Evolutionary conservation across 2,888 invertebrate species (phyloP).

Genomic region (Apomyelois bistriatella): DNA sequence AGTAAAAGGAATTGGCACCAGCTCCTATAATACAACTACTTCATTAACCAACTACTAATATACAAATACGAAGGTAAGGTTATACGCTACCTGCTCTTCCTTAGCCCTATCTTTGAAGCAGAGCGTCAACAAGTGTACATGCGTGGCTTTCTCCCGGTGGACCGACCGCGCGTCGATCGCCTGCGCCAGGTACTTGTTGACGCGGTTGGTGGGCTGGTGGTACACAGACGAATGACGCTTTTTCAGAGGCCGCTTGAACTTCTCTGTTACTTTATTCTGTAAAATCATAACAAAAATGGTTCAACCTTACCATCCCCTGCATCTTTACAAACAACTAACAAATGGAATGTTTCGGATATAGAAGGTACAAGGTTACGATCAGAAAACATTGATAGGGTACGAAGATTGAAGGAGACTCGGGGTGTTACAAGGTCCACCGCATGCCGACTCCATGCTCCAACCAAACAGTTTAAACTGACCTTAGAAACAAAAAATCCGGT

Average conservation of each 20-base stretch:
- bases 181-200: constrained; percentile 94
- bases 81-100: constrained; percentile 84
- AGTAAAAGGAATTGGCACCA: too few relatives aligned
- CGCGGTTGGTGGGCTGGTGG: constrained; percentile 93
- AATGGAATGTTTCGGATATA: constrained; percentile 18
- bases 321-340: constrained; percentile 23
- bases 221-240: constrained; percentile 92
- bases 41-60: too few relatives aligned
- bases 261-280: constrained; percentile 92
- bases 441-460: constrained; percentile 73
- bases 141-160: constrained; percentile 92
- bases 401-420: constrained; percentile 30
- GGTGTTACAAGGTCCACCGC: constrained; percentile 56
- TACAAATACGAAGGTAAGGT: too few relatives aligned
- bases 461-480: constrained; percentile 65
- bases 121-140: constrained; percentile 91
- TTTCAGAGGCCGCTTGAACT: constrained; percentile 92
- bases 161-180: constrained; percentile 95
- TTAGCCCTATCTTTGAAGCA: constrained; percentile 92
- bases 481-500: constrained; percentile 71
- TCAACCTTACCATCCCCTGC: constrained; percentile 29
- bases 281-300: constrained; percentile 42
- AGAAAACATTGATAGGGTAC: constrained; percentile 23
- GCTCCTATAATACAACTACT: too few relatives aligned
- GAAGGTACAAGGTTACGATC: constrained; percentile 32